Conservation (phyloP, 1,140 invertebrate genomes). For the Heliothis subflexa region DNA sequence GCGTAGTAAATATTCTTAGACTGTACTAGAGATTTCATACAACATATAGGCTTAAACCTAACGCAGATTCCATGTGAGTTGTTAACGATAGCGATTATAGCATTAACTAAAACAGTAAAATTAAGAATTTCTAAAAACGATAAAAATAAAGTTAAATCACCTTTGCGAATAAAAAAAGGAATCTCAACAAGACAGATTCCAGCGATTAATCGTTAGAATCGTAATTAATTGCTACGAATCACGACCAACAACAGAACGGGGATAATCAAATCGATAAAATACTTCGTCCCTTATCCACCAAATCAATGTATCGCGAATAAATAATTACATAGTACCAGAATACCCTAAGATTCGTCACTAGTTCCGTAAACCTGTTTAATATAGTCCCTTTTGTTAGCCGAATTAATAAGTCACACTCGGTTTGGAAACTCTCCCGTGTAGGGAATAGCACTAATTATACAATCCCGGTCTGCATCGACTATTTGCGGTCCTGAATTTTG, state of each 20-base stretch:
- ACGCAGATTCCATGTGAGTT: too few species aligned
- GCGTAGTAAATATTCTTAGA: too few species aligned
- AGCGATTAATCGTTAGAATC: not conserved
- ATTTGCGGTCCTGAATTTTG: slow-evolving; percentile 24
- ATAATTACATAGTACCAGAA: slow-evolving; percentile 10
- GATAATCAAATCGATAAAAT: slow-evolving; percentile 4
- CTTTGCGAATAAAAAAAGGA: too few species aligned
- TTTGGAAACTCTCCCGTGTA: slow-evolving; percentile 17
- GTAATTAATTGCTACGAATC: not conserved
- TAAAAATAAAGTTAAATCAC: too few species aligned
- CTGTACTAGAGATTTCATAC: too few species aligned
- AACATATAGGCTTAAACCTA: too few species aligned
- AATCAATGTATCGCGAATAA: slow-evolving; percentile 8
- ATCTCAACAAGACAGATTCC: not conserved
- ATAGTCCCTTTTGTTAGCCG: not conserved
- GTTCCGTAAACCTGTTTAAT: not conserved
- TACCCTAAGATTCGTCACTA: slow-evolving; percentile 11
- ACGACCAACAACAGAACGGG: not conserved
- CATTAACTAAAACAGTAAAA: too few species aligned
- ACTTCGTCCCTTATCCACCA: not conserved
- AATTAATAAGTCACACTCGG: slow-evolving; percentile 38
- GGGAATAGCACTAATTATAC: slow-evolving; percentile 35
- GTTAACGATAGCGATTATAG: too few species aligned
- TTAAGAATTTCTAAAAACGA: too few species aligned
- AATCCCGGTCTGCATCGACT: not conserved